A percentile compares a stretch with the other conserved stretches of the same genome.
phyloP scores from a whole-genome alignment of 2,888 invertebrate species.

The Drosophila sordidapex region DNA sequence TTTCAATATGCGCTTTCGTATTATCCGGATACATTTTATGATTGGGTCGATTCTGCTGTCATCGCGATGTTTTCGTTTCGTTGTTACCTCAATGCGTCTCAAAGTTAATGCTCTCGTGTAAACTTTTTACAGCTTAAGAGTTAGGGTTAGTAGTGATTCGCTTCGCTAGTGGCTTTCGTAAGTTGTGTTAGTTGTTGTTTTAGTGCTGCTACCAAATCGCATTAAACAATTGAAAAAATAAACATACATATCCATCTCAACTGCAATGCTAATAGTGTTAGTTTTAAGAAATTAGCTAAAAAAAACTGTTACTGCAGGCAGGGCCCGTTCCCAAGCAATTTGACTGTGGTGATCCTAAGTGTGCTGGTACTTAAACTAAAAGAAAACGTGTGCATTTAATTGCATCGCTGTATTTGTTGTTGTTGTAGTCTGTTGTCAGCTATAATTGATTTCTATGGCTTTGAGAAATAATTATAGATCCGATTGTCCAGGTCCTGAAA shows the following conservation, averaged over 20 bases:
- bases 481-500: constrained; percentile 88
- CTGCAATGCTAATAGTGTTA: constrained; percentile 58
- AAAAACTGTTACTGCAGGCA: constrained; percentile 43
- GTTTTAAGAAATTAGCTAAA: constrained; percentile 70
- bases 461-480: constrained; percentile 86
- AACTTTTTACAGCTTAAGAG: constrained; percentile 45
- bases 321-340: constrained; percentile 62
- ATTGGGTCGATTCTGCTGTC: constrained; percentile 62
- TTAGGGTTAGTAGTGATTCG: constrained; percentile 74
- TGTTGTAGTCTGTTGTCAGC: constrained; percentile 49
- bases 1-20: constrained; percentile 73
- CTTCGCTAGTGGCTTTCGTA: constrained; percentile 67
- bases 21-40: constrained; percentile 72
- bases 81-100: constrained; percentile 71
- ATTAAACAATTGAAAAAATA: constrained; percentile 61
- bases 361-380: constrained; percentile 65
- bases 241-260: constrained; percentile 36
- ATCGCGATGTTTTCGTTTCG: constrained; percentile 65
- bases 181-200: constrained; percentile 56
- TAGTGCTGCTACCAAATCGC: constrained; percentile 79
- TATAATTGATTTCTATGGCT: constrained; percentile 85
- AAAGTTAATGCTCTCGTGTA: constrained; percentile 38
- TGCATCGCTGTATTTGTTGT: constrained; percentile 38
- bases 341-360: constrained; percentile 59
- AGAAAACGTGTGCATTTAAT: constrained; percentile 55